phyloP scores from a whole-genome alignment of 2,888 invertebrate genomes.

The Cantharis rustica region DNA sequence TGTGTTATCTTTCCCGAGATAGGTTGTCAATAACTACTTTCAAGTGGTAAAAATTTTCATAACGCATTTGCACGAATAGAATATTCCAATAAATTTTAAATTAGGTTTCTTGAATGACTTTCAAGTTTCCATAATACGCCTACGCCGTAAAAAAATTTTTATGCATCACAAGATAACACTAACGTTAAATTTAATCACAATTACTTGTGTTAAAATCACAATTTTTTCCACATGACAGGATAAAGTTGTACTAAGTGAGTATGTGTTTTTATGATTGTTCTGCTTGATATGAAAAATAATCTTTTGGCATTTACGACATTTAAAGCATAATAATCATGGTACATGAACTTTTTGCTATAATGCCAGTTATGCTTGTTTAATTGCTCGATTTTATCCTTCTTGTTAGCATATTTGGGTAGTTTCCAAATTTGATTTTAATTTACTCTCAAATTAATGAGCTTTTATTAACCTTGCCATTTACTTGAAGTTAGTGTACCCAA shows the following conservation, averaged over 20 bases:
- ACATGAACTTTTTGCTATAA: neutral
- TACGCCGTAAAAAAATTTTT: neutral
- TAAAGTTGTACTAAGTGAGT: neutral
- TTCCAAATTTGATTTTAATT: neutral
- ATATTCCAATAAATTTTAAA: neutral
- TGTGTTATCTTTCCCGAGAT: neutral
- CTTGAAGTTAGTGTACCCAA: neutral
- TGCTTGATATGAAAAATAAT: neutral
- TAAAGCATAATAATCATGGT: neutral
- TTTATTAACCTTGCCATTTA: neutral
- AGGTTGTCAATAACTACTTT: neutral
- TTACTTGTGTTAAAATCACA: neutral
- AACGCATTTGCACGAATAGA: neutral
- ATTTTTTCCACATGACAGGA: neutral
- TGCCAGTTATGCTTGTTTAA: neutral
- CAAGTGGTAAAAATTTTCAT: neutral
- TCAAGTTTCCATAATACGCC: neutral
- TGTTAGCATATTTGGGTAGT: neutral
- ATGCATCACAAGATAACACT: neutral
- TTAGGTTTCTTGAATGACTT: neutral
- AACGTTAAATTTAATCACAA: neutral
- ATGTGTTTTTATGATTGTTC: neutral
- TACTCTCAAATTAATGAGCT: neutral
- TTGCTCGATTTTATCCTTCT: neutral
- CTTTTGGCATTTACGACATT: neutral